A percentile compares a stretch with the other conserved stretches of the same genome.
These are phyloP conservation scores for Epinotia nisella DNA, from an alignment of 2,888 invertebrate genomes.

Conservation along the genomic window DNA sequence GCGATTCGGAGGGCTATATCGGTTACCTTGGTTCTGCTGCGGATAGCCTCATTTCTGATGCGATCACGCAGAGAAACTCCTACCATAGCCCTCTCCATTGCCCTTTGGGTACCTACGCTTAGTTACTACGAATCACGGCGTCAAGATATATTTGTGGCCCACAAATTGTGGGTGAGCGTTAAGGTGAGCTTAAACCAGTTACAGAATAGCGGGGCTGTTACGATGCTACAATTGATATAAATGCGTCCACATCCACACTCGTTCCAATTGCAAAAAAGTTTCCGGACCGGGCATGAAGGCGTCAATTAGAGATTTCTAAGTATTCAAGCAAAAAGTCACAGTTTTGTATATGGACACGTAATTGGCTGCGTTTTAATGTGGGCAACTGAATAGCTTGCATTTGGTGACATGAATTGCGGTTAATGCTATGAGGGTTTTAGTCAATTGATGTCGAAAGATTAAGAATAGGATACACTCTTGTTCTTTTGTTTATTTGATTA, in stretches of 20 bases:
- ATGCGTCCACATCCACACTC: background rate
- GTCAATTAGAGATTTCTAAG: slow-evolving; percentile 30
- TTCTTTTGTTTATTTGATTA: background rate
- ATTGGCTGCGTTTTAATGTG: slow-evolving; percentile 13
- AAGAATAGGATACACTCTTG: background rate
- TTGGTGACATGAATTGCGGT: slow-evolving; percentile 3
- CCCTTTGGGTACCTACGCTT: no score
- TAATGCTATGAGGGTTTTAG: background rate
- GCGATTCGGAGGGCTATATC: no score
- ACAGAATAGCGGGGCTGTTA: background rate
- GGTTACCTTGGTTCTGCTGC: no score
- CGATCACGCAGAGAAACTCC: no score
- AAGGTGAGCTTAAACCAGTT: background rate
- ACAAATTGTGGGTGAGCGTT: no score
- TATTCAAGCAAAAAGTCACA: slow-evolving; percentile 12
- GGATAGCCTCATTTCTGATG: no score
- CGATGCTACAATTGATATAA: slow-evolving; percentile 10
- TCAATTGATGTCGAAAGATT: background rate
- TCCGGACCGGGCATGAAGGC: slow-evolving; percentile 7
- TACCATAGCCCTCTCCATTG: no score
- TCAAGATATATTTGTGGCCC: no score
- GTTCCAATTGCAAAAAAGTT: slow-evolving; percentile 1
- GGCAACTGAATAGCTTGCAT: background rate
- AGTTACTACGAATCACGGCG: no score
- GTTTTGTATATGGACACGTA: slow-evolving; percentile 23